These are phyloP conservation scores for Percopsis transmontana DNA, from an alignment of 2,113 vertebrate species.

Conservation along the genomic window DNA sequence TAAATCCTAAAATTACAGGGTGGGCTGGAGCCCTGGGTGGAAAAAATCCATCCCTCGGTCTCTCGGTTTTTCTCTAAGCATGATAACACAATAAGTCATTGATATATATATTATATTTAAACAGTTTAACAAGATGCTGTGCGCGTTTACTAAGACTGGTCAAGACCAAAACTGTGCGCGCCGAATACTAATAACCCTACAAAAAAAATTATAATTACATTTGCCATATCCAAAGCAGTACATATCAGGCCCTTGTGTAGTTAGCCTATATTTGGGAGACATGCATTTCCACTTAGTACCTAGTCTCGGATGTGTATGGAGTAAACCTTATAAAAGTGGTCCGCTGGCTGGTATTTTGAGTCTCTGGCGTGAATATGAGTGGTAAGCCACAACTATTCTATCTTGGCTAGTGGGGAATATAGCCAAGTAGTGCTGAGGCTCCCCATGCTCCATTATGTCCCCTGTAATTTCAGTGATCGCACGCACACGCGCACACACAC, in stretches of 20 bases:
- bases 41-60: conserved; percentile 21
- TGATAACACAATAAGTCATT: conserved; percentile 60
- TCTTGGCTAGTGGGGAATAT: conserved; percentile 71
- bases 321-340: conserved; percentile 68
- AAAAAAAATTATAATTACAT: conserved; percentile 44
- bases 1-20: conserved; percentile 65
- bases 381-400: conserved; percentile 78
- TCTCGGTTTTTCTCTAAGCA: conserved; percentile 27
- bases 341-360: conserved; percentile 73
- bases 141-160: conserved; percentile 11
- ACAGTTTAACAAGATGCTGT: conserved; percentile 29
- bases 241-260: conserved; percentile 11
- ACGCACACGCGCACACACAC: conserved; percentile 45
- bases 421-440: conserved; percentile 66
- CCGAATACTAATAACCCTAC: conserved; percentile 15
- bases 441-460: conserved; percentile 66
- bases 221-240: conserved; percentile 40
- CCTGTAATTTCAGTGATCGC: conserved; percentile 76
- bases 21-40: conserved; percentile 26
- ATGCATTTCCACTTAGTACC: conserved; percentile 66
- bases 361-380: conserved; percentile 66
- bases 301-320: conserved; percentile 60
- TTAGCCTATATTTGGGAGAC: conserved; percentile 53
- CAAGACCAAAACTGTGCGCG: conserved; percentile 10
- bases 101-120: conserved; percentile 29